These are phyloP conservation scores for Gisinianus flammeolus DNA, from an alignment of 2,888 invertebrate species.

Conservation along the genomic window DNA sequence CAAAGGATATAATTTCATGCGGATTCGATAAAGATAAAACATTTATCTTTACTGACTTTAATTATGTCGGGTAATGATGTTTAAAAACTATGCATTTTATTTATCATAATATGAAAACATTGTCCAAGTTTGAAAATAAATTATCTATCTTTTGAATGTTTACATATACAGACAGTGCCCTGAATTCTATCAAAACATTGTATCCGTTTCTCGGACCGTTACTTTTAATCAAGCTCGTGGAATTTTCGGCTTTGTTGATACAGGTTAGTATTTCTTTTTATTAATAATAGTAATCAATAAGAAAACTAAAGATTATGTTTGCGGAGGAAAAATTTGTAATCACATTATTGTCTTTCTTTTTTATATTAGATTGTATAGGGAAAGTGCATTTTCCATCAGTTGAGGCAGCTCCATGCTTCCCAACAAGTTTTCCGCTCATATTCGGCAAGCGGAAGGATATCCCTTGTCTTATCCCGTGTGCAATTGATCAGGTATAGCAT, in stretches of 20 bases:
- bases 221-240: slow-evolving; percentile 98
- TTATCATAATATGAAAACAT: too few relatives aligned
- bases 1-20: slow-evolving; percentile 96
- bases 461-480: slow-evolving; percentile 91
- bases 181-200: slow-evolving; percentile 91
- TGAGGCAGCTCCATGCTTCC: slow-evolving; percentile 93
- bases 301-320: too few relatives aligned
- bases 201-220: slow-evolving; percentile 89
- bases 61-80: slow-evolving; percentile 82
- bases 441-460: slow-evolving; percentile 80
- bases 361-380: slow-evolving; percentile 75
- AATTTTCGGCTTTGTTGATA: slow-evolving; percentile 97
- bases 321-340: neutral
- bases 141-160: too few relatives aligned
- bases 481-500: slow-evolving; percentile 85
- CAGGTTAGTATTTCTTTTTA: slow-evolving; percentile 64
- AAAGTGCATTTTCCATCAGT: slow-evolving; percentile 96
- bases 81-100: too few relatives aligned
- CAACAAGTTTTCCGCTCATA: slow-evolving; percentile 87
- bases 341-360: neutral
- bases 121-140: too few relatives aligned
- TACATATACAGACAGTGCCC: slow-evolving; percentile 75
- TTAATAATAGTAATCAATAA: neutral
- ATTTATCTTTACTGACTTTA: slow-evolving; percentile 94
- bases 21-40: slow-evolving; percentile 94